A percentile compares a stretch with the other conserved stretches of the same genome.
Evolutionary conservation across 2,797 vertebrate genomes (phyloP).

Genomic region (Microcaecilia unicolor): DNA sequence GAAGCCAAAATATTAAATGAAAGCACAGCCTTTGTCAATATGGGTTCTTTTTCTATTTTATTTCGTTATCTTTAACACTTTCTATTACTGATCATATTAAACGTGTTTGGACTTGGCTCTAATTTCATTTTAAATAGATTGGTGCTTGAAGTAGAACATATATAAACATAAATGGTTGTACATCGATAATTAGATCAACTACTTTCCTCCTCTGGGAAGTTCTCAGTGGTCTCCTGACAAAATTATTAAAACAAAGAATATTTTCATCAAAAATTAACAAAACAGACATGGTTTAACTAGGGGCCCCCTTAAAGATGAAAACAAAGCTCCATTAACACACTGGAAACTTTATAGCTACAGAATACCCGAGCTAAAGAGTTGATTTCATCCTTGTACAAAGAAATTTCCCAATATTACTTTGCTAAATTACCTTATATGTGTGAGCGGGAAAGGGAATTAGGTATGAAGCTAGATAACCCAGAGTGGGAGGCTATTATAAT

Average conservation of each 20-base stretch:
- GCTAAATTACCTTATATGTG: too few species aligned
- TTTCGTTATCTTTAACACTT: not conserved
- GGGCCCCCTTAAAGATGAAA: too few species aligned
- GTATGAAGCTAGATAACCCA: too few species aligned
- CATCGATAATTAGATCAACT: slow-evolving; percentile 8
- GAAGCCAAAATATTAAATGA: slow-evolving; percentile 10
- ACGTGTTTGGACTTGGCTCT: not conserved
- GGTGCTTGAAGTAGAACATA: slow-evolving; percentile 2
- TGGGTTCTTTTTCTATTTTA: not conserved
- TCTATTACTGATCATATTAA: not conserved
- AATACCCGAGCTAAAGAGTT: too few species aligned
- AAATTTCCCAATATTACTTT: too few species aligned
- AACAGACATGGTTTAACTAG: too few species aligned
- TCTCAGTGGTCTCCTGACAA: not conserved
- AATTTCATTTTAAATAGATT: not conserved
- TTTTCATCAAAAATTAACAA: too few species aligned
- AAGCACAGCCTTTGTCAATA: slow-evolving; percentile 3
- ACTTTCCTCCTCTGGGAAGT: not conserved
- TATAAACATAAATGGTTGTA: not conserved
- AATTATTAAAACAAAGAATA: not conserved
- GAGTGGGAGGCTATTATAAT: too few species aligned
- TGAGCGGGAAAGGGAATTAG: too few species aligned
- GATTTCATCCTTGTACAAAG: too few species aligned
- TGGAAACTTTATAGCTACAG: too few species aligned
- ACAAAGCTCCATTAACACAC: too few species aligned